Evolutionary conservation across 1,140 invertebrate genomes (phyloP), one percentile per base, ranked within the genome.

Genomic region (Stegodyphus dumicola): DNA sequence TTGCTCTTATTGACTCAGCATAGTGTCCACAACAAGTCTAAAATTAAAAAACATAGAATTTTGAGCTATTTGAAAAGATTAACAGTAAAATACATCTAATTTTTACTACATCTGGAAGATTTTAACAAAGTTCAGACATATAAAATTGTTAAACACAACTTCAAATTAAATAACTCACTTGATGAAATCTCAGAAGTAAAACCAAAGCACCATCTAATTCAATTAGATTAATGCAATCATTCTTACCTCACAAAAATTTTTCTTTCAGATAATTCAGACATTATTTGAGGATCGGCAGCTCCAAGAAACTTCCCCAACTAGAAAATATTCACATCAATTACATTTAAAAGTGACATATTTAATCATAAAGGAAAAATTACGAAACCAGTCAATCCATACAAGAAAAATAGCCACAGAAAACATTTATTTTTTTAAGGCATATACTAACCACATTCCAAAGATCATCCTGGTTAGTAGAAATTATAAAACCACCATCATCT

Each of bases 401-500:
- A 60, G 9, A 10, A 60, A 60, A 60, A 10, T 9, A 60, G 9
- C 15, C 15, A 60, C 9, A 60, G 9, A 60, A 60, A 10, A 60
- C 56, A 60, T 60, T 60, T 10, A 60, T 60, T 15, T 10, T 10
- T 10, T 9, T 60, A 60, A 56, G 13, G 13, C 13, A 60, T 15
- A 60, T 60, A 60, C 56, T 60, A 60, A 60, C 56, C 56, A 60
- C 56, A 60, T 60, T 60, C 56, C 56, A 60, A 10, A 60, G 15
- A 60, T 60, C 56, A 60, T 9, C 6, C 54, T 87, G 86, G 66
- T 87, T 87, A 13, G 86, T 87, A 53, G 79, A 71, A 17, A 87
- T 77, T 48, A 87, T 83, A 78, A 83, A 87, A 9, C 78, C 86
- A 81, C 86, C 86, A 87, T 87, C 86, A 66, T 87, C 86, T 60